Evolutionary conservation across 2,797 vertebrate species (phyloP), one percentile per base, ranked within the genome.

Genomic region (Alcedo atthis): DNA sequence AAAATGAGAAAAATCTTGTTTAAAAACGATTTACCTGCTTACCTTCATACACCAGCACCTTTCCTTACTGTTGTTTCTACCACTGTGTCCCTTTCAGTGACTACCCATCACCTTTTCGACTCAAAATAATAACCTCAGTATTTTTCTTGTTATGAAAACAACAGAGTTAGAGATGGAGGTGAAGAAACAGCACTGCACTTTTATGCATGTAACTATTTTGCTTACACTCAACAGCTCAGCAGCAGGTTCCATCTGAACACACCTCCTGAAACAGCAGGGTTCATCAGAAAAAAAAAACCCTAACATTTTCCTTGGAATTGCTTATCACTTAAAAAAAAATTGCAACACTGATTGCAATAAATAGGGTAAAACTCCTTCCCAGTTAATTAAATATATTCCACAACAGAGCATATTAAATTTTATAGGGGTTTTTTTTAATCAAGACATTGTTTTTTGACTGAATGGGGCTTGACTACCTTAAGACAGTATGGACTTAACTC

Each of bases 31-130:
- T 54, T 33, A 43, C 12, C 28, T 30, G 17, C 26, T 30, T 45
- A 6, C 24, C 8, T 53, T 59, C 28, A 26, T 0, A 13, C 12
- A 82, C 3, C 49, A 59, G n/a, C 37, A n/a, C 35, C 8, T 17
- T 48, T 10, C 22, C 21, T 53, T 3, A 33, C 2, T 59, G 53
- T 0, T 0, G 0, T 49, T 75, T 33, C 32, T 53, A 61, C 7
- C 14, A n/a, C 40, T 0, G 0, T 2, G 7, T 10, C 20, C 24
- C 16, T 66, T 45, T 13, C 3, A 33, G 37, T 5, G 6, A 46
- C 10, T 17, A 32, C 16, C 8, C 3, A 8, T 7, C 43, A 51
- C 32, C 51, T 49, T 15, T 4, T 57, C 8, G n/a, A 88, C 14
- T 49, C 2, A 43, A 90, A 79, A 26, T 54, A 30, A 68, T 8